phyloP scores from a whole-genome alignment of 2,888 invertebrate species.

The Diarsia rubi region DNA sequence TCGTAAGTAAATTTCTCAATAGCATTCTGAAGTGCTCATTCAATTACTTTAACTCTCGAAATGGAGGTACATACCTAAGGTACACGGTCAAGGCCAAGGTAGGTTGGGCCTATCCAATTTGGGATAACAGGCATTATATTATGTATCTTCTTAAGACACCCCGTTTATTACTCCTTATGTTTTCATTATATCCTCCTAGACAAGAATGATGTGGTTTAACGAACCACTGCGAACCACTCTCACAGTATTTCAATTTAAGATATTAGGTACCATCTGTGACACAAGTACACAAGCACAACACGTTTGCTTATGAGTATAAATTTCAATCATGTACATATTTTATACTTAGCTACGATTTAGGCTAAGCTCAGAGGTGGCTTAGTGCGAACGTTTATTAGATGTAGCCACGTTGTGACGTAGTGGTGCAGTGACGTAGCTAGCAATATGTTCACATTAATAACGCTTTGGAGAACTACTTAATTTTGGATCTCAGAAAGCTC shows the following conservation, averaged over 20 bases:
- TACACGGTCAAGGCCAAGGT: no score
- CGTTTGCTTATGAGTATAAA: slow-evolving; percentile 5
- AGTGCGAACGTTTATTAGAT: slow-evolving; percentile 19
- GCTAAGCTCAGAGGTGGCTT: slow-evolving; percentile 10
- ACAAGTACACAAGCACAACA: neutral
- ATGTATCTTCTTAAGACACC: neutral
- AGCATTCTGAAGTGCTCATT: neutral
- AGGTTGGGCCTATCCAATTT: neutral
- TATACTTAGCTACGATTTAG: slow-evolving; percentile 13
- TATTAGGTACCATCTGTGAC: neutral
- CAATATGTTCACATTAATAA: slow-evolving; percentile 24
- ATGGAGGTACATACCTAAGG: neutral
- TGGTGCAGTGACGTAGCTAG: neutral
- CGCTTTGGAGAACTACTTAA: neutral
- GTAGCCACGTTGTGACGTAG: neutral
- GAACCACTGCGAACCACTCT: no score
- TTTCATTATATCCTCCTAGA: neutral
- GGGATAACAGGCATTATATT: neutral
- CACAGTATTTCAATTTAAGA: neutral
- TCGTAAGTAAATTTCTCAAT: neutral
- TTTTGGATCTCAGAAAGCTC: slow-evolving; percentile 4
- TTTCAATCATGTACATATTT: slow-evolving; percentile 6
- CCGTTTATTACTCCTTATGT: neutral
- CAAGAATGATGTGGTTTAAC: neutral
- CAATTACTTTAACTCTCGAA: neutral